Base-by-base conservation (phyloP, 1,140 invertebrate genomes). In the Trichonephila inaurata region DNA sequence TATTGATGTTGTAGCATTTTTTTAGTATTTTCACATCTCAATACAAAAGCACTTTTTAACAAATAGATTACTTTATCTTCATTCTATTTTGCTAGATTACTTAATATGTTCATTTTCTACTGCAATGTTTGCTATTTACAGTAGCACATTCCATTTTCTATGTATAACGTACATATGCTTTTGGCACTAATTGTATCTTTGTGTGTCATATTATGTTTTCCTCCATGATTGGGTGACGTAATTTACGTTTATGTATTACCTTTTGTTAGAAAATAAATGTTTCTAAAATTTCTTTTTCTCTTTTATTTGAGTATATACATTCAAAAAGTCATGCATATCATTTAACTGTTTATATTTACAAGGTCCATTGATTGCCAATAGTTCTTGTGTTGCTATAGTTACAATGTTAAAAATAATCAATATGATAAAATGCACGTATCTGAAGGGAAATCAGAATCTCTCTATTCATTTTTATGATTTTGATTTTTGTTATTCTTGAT, bases 81-180 rank as follows among this genome's bases (percentile, higher is more conserved):
- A 18, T 77, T 33, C 33, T 10, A 77, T 77, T 33, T 77, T 40
- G 33, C 14, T 77, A 77, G 18, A 77, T 33, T 33, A 33, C 24
- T 40, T 40, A 19, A 14, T 33, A 28, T 77, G 16, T 77, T 77
- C 16, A 18, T 77, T 28, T 77, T 77, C 72, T 77, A 77, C 33
- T 33, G 16, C 28, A 77, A 33, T 77, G 33, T 77, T 28, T 24
- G 66, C 66, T 69, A 21, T 69, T 77, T 77, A 51, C 18, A 33
- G 72, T 77, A 77, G 72, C 72, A 77, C 72, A 77, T 77, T 77
- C 72, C 72, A 77, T 77, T 77, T 77, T 77, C 72, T 77, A 77
- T 28, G 18, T 77, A 77, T 14, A 33, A 40, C 33, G 33, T 77
- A 33, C 28, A 77, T 19, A 33, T 18, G 28, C 72, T 77, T 77